These are phyloP conservation scores for Trichoplusia ni DNA, from an alignment of 1,140 invertebrate genomes.

Conservation along the genomic window DNA sequence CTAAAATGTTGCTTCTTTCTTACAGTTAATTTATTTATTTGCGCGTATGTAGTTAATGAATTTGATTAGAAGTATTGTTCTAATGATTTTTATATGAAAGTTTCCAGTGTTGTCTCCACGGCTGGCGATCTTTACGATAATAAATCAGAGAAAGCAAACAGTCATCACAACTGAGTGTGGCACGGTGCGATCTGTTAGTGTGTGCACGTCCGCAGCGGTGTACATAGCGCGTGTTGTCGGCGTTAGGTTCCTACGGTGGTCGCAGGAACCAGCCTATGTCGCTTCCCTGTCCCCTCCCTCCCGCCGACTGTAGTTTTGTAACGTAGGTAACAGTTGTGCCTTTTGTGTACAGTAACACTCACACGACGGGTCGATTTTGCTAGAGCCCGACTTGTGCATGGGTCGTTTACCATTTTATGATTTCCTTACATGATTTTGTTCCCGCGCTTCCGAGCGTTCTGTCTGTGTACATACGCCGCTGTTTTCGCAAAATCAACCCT, in stretches of 20 bases:
- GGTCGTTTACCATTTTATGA: constrained; percentile 53
- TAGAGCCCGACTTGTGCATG: constrained; percentile 69
- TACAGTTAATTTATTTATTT: neutral
- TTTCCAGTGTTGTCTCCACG: constrained; percentile 63
- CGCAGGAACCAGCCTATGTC: constrained; percentile 70
- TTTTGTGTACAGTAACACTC: constrained; percentile 36
- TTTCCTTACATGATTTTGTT: constrained; percentile 44
- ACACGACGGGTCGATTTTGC: constrained; percentile 52
- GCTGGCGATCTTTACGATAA: constrained; percentile 55
- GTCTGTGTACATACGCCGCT: constrained; percentile 46
- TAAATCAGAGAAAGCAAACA: constrained; percentile 68
- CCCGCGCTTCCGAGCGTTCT: constrained; percentile 51
- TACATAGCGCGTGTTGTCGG: constrained; percentile 5
- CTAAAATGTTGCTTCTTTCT: constrained; percentile 8
- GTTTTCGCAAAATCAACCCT: constrained; percentile 76
- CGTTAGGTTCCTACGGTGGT: constrained; percentile 53
- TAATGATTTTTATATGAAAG: neutral
- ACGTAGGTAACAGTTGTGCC: constrained; percentile 49
- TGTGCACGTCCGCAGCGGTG: constrained; percentile 48
- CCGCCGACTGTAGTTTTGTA: constrained; percentile 58
- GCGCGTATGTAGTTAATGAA: neutral
- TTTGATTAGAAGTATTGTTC: neutral
- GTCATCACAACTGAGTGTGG: constrained; percentile 78
- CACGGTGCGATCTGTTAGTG: constrained; percentile 63
- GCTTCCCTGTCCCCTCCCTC: constrained; percentile 41